Base-by-base conservation (phyloP, 2,797 vertebrate genomes). In the Coracias cyanogaster region DNA sequence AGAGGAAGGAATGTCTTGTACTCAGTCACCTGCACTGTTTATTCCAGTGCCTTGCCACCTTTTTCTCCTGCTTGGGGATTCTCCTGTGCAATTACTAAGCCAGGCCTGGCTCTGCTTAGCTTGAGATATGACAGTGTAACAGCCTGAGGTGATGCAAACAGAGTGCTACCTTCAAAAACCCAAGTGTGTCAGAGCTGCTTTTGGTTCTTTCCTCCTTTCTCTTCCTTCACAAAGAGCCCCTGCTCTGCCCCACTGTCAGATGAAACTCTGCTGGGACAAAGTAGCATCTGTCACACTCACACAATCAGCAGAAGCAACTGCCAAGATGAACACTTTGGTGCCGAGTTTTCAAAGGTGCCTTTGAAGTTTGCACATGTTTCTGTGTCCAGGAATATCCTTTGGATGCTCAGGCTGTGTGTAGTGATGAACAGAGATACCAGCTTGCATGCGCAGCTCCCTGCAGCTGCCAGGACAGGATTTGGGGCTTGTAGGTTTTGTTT, bases 341-440 rank as follows among this genome's bases (percentile, higher is more conserved):
- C 65, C 51, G 61, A 80, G 52, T 55, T 90, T 96, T 96, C 82
- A 90, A 91, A 96, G 85, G 66, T 88, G 62, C 54, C 87, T 94
- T 86, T 95, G 87, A 91, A 93, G 73, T 74, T 35, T 52, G 58
- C 62, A 16, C 13, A 4, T 43, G 31, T 94, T 88, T 82, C 29
- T 66, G 62, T 82, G 73, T 66, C 54, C 80, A 69, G 58, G 46
- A 91, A 73, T n/a, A 43, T 19, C 39, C 79, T 88, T 48, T 90
- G 85, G 58, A 78, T 74, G 69, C 65, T 65, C 61, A n/a, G 65
- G 24, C 69, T 69, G 57, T 37, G 45, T 37, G 12, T 11, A 16
- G 31, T 39, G 69, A 14, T 0, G 9, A 84, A 43, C 58, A 89
- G 43, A 21, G 51, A 79, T 14, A 31, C 35, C 52, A 69, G 60